phyloP scores from a whole-genome alignment of 2,113 vertebrate species.

The Phylloscopus whistleri region DNA sequence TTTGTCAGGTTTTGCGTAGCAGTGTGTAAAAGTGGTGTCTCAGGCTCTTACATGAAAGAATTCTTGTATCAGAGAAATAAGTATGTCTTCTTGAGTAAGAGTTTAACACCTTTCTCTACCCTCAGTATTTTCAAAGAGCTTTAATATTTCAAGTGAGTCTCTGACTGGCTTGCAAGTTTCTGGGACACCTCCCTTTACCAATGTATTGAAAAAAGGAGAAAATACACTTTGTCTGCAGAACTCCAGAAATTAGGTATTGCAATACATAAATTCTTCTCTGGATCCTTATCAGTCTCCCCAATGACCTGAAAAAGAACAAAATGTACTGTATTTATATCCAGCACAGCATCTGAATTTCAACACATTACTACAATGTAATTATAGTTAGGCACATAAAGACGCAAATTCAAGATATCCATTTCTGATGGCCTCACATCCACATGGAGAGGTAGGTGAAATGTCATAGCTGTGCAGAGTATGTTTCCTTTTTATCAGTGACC shows the following conservation, averaged over 20 bases:
- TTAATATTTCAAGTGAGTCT: neutral
- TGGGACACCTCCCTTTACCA: neutral
- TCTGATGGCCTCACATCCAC: neutral
- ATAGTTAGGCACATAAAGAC: neutral
- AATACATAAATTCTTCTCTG: neutral
- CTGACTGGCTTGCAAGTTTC: neutral
- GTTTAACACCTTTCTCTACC: neutral
- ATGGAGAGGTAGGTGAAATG: neutral
- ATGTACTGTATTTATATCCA: neutral
- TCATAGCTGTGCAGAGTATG: neutral
- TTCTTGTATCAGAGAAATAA: neutral
- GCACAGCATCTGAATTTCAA: neutral
- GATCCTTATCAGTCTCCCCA: neutral
- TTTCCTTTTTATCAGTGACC: neutral
- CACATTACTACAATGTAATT: neutral
- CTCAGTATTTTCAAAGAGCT: conserved; percentile 10
- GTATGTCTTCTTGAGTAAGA: neutral
- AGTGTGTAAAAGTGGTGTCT: neutral
- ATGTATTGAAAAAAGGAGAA: neutral
- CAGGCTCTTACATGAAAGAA: neutral
- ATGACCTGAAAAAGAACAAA: neutral
- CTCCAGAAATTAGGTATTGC: neutral
- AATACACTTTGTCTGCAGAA: neutral
- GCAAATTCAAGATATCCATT: neutral
- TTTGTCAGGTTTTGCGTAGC: neutral